Conservation (phyloP, 2,113 vertebrate species). For the Channa maculata region DNA sequence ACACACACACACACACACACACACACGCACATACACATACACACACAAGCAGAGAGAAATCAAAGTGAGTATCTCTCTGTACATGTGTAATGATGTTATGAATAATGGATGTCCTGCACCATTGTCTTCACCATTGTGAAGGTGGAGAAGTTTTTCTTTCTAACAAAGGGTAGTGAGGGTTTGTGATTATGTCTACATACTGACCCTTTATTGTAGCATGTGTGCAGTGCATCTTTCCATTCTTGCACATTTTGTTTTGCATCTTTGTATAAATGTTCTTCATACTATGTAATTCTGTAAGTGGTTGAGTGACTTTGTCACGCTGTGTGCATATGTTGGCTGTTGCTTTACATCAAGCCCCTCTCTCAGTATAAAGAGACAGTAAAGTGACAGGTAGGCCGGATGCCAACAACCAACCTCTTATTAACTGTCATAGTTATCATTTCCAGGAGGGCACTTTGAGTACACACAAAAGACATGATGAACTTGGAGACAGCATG, state of each 20-base stretch:
- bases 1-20: no score
- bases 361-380: background rate
- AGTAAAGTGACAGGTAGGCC: constrained; percentile 60
- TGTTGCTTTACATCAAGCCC: constrained; percentile 38
- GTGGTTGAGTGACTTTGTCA: constrained; percentile 30
- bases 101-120: constrained; percentile 76
- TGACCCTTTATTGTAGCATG: background rate
- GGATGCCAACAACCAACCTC: constrained; percentile 56
- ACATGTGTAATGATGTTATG: constrained; percentile 65
- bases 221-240: background rate
- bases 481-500: constrained; percentile 57
- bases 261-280: background rate
- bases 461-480: constrained; percentile 43
- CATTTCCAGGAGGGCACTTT: constrained; percentile 54
- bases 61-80: constrained; percentile 40
- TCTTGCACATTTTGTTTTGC: background rate
- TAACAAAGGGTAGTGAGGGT: background rate
- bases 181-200: background rate
- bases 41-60: constrained; percentile 28
- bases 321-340: constrained; percentile 4
- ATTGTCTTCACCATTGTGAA: constrained; percentile 54
- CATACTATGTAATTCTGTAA: background rate
- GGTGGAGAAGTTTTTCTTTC: constrained; percentile 49
- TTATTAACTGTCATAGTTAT: constrained; percentile 71
- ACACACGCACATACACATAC: background rate